Conservation (phyloP, 2,888 invertebrate genomes). For the Eurytoma adleriae region DNA sequence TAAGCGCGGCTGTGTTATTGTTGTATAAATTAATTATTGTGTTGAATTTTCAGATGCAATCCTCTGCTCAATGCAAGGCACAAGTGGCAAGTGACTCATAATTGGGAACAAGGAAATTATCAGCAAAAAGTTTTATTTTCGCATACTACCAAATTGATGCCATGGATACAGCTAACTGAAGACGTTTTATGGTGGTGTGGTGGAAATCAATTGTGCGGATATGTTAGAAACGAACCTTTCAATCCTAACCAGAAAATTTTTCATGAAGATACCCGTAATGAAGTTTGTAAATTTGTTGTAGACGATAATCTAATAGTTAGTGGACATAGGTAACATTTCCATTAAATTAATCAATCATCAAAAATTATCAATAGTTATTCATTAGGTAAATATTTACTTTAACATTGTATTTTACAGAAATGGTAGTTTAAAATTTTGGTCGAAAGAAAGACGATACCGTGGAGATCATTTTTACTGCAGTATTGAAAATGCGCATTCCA, state of each 20-base stretch:
- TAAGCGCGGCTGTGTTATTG: neutral
- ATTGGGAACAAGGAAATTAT: conserved; percentile 80
- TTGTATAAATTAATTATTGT: neutral
- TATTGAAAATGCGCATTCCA: conserved; percentile 68
- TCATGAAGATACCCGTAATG: conserved; percentile 66
- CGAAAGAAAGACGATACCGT: conserved; percentile 33
- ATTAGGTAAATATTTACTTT: neutral
- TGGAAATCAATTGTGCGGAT: conserved; percentile 71
- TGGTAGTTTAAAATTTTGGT: conserved; percentile 74
- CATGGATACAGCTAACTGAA: conserved; percentile 78
- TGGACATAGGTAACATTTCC: conserved; percentile 74
- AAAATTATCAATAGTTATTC: neutral
- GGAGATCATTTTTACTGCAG: conserved; percentile 60
- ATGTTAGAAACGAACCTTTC: conserved; percentile 69
- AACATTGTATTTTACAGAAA: conserved; percentile 67
- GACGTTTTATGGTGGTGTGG: conserved; percentile 79
- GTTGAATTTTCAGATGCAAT: conserved; percentile 66
- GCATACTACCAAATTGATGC: conserved; percentile 76
- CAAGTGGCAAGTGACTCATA: conserved; percentile 76
- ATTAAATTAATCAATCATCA: conserved; percentile 7
- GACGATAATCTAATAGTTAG: conserved; percentile 72
- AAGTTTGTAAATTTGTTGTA: conserved; percentile 77
- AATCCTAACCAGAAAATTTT: conserved; percentile 62
- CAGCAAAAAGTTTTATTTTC: conserved; percentile 75
- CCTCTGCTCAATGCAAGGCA: conserved; percentile 70